phyloP scores from a whole-genome alignment of 1,140 invertebrate species.

The Thalassaphorura encarpata region DNA sequence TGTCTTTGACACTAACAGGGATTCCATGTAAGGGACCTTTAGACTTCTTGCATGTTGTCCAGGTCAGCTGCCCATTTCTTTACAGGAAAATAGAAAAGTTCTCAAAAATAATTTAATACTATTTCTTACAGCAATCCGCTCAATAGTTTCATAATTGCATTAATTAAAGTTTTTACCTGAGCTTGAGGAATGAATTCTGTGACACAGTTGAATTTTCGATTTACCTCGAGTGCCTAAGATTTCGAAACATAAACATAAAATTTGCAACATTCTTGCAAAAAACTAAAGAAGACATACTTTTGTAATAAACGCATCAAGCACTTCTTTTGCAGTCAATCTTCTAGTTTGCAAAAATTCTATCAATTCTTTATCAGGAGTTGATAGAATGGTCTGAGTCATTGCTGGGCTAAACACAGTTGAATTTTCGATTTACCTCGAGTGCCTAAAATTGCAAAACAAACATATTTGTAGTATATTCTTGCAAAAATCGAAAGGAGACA shows the following conservation, averaged over 20 bases:
- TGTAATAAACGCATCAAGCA: slow-evolving; percentile 26
- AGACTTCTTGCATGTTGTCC: slow-evolving; percentile 32
- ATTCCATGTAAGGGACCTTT: slow-evolving; percentile 36
- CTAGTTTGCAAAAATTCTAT: slow-evolving; percentile 23
- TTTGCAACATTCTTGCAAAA: not conserved
- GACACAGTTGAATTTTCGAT: slow-evolving; percentile 12
- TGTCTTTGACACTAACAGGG: slow-evolving; percentile 39
- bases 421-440: too few species aligned
- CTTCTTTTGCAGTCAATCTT: slow-evolving; percentile 21
- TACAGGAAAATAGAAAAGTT: not conserved
- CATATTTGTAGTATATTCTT: not conserved
- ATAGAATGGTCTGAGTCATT: slow-evolving; percentile 27
- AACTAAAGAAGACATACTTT: slow-evolving; percentile 18
- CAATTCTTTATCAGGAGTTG: slow-evolving; percentile 16
- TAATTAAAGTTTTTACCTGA: slow-evolving; percentile 14
- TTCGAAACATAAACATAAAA: not conserved
- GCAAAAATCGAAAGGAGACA: too few species aligned
- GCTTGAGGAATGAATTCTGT: slow-evolving; percentile 30
- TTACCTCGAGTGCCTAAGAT: slow-evolving; percentile 3
- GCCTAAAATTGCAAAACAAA: too few species aligned
- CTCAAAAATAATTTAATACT: not conserved
- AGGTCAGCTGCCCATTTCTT: slow-evolving; percentile 36
- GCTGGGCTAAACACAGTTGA: too few species aligned
- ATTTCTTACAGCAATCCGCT: not conserved
- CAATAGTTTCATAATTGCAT: not conserved